A percentile compares a stretch with the other conserved stretches of the same genome.
Conservation (phyloP, 2,113 vertebrate species). For the Notiomystis cincta region DNA sequence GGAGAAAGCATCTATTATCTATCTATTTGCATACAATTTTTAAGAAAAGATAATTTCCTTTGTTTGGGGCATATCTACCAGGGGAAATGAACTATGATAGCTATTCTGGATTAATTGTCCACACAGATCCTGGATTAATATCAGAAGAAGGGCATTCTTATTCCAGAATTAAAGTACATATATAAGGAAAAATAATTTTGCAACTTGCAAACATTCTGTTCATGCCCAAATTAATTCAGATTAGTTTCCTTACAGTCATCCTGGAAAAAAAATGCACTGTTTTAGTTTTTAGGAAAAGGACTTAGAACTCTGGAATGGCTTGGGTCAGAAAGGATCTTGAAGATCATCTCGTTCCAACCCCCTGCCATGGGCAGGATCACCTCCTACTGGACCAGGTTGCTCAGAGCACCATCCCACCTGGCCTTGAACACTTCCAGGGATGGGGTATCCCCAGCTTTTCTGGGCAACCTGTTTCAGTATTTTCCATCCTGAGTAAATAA, state of each 20-base stretch:
- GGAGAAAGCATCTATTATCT: neutral
- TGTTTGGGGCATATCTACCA: neutral
- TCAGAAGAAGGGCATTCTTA: neutral
- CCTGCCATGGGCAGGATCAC: neutral
- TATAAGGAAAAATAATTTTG: neutral
- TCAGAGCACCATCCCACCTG: neutral
- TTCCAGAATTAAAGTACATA: neutral
- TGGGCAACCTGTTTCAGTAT: neutral
- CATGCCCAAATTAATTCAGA: neutral
- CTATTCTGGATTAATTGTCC: neutral
- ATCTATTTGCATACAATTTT: neutral
- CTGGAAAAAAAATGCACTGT: neutral
- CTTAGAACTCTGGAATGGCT: neutral
- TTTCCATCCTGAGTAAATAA: neutral
- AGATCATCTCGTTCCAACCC: neutral
- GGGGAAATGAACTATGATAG: neutral
- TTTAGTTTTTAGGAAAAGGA: neutral
- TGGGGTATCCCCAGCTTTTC: neutral
- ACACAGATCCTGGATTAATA: neutral
- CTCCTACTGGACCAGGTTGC: neutral
- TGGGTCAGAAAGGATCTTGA: neutral
- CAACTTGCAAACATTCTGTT: neutral
- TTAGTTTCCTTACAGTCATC: neutral
- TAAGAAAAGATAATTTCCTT: slow-evolving; percentile 11
- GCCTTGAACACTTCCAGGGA: neutral